Percentiles rank a stretch among this genome's conserved stretches.
Evolutionary conservation across 2,113 vertebrate species (phyloP).

Genomic region (Rhabdornis inornatus): DNA sequence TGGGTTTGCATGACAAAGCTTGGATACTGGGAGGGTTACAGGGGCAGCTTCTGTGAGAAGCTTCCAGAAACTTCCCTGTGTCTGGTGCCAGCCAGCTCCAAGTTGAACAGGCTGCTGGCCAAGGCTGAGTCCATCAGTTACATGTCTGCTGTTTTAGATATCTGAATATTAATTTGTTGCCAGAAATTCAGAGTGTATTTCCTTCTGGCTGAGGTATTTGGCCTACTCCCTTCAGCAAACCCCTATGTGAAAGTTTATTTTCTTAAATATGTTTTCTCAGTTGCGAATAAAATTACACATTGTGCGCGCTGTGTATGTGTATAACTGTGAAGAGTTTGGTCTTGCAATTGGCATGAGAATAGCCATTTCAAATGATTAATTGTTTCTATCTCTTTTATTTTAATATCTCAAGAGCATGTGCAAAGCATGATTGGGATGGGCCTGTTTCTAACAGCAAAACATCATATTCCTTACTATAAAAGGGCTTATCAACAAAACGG

Average conservation of each 20-base stretch:
- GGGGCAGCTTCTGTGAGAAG: background rate
- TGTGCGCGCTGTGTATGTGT: background rate
- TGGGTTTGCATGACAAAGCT: background rate
- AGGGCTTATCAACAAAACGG: background rate
- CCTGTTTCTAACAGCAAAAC: background rate
- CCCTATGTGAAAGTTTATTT: background rate
- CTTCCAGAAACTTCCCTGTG: background rate
- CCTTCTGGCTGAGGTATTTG: background rate
- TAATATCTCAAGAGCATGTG: background rate
- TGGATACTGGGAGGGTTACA: background rate
- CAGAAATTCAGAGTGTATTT: background rate
- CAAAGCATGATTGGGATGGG: background rate
- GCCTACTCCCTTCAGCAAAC: background rate
- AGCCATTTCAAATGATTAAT: background rate
- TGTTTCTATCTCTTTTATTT: background rate
- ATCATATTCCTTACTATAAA: background rate
- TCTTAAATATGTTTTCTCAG: background rate
- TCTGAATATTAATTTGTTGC: background rate
- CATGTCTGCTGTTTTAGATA: background rate
- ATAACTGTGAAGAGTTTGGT: background rate
- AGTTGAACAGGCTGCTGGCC: background rate
- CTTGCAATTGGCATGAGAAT: background rate
- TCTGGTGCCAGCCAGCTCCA: background rate
- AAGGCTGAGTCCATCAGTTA: background rate
- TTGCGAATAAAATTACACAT: background rate